phyloP scores from a whole-genome alignment of 2,888 invertebrate species.

The Drosophila merina region DNA sequence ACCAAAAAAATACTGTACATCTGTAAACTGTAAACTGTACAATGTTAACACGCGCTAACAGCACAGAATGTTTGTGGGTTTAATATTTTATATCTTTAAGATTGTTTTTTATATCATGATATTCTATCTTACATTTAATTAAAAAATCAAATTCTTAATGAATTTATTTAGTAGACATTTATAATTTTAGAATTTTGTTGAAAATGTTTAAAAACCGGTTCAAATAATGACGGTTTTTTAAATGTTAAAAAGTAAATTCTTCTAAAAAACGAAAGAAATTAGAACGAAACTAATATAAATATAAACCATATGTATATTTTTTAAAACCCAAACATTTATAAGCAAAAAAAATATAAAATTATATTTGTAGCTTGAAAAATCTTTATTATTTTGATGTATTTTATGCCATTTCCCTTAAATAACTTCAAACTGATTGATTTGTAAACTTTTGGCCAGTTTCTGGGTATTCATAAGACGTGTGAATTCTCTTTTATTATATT shows the following conservation, averaged over 20 bases:
- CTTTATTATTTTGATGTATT: background rate
- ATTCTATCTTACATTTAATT: too few species aligned
- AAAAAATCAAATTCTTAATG: too few species aligned
- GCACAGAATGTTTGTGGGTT: background rate
- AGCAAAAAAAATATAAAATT: background rate
- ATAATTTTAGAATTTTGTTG: too few species aligned
- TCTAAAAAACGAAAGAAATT: too few species aligned
- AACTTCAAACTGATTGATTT: background rate
- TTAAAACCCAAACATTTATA: too few species aligned
- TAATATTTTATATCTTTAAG: background rate
- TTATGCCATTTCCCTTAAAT: background rate
- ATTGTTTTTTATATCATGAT: background rate
- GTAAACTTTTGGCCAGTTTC: background rate
- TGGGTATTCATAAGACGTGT: slow-evolving; percentile 44
- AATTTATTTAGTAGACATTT: too few species aligned
- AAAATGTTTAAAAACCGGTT: too few species aligned
- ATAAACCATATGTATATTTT: too few species aligned
- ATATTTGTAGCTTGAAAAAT: background rate
- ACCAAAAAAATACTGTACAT: background rate
- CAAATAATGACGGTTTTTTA: too few species aligned
- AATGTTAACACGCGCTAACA: background rate
- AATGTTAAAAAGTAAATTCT: too few species aligned
- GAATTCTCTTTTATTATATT: slow-evolving; percentile 42
- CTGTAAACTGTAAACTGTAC: background rate
- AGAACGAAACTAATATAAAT: too few species aligned